Evolutionary conservation across 2,113 vertebrate genomes (phyloP).

Genomic region (Pseudorasbora parva): DNA sequence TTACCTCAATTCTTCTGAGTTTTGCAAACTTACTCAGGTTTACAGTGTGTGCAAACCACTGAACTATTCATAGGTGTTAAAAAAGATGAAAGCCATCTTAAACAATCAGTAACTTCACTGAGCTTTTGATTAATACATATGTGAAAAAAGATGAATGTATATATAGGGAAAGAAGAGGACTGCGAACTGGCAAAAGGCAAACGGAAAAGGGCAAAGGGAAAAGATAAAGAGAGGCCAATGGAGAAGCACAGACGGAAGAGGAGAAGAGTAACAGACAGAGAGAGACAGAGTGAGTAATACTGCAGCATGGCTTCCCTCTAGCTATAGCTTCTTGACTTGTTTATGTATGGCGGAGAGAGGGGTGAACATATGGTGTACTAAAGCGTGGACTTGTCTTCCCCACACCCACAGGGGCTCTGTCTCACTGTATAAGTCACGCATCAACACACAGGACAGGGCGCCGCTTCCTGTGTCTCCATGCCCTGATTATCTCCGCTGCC

Average conservation of each 20-base stretch:
- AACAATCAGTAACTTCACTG: background rate
- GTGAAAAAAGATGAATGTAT: background rate
- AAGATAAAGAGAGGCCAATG: conserved; percentile 1
- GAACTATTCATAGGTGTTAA: background rate
- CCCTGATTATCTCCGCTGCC: conserved; percentile 24
- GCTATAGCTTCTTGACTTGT: conserved; percentile 80
- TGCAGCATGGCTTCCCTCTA: conserved; percentile 65
- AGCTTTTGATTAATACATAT: background rate
- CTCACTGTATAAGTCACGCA: conserved; percentile 79
- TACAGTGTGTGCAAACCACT: background rate
- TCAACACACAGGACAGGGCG: conserved; percentile 68
- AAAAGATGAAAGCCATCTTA: background rate
- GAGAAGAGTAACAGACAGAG: conserved; percentile 39
- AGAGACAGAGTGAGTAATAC: conserved; percentile 38
- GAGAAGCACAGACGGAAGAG: conserved; percentile 15
- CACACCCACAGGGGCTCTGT: conserved; percentile 78
- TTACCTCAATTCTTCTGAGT: no score
- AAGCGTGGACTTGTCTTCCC: conserved; percentile 82
- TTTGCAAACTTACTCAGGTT: no score
- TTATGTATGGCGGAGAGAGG: conserved; percentile 74
- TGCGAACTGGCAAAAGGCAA: conserved; percentile 1
- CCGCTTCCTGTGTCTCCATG: conserved; percentile 49
- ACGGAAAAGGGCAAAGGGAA: background rate
- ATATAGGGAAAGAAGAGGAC: background rate
- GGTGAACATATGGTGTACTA: conserved; percentile 83